Evolutionary conservation across 2,113 vertebrate species (phyloP), one percentile per base, ranked within the genome.

Genomic region (Cromileptes altivelis): DNA sequence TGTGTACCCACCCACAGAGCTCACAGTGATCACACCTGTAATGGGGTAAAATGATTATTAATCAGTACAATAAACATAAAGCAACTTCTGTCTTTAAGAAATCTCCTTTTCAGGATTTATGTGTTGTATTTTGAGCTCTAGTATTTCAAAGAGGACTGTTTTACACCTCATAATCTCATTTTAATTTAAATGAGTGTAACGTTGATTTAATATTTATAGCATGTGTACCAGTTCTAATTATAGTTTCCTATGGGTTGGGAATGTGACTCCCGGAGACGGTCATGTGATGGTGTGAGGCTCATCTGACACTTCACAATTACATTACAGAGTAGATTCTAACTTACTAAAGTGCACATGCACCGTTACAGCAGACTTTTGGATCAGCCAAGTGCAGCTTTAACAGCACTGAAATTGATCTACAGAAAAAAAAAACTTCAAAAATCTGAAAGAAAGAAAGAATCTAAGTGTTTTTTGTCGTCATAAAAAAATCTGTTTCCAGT

Each of bases 1-100:
- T 30, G 70, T 25, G 19, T 50, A 71, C 69, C 78, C 77, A 68
- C 53, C 63, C 64, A 45, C 2, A 55, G 60, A 79, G 63, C 19
- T 73, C 65, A 49, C 30, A 40, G 25, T 19, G 11, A 50, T 68
- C 69, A 78, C 45, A 52, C 47, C 70, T 67, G 45, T 11, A 74
- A 23, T 0, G 37, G 40, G 21, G 40, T 7, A 42, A 75, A 42
- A 56, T 0, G 27, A 10, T 52, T 49, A 27, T 80, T 61, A 49
- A 56, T 42, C 2, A 49, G 30, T 2, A 42, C 27, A 15, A 23
- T 56, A 21, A 45, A 50, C 64, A 60, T 69, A 55, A 6, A 18
- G 17, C 11, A 6, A 17, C 11, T 62, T 42, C 30, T 53, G 15
- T 53, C 56, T 53, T 69, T 23, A n/a, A 61, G 52, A 42, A 42